Evolutionary conservation across 1,140 invertebrate genomes (phyloP).

Genomic region (Popillia japonica): DNA sequence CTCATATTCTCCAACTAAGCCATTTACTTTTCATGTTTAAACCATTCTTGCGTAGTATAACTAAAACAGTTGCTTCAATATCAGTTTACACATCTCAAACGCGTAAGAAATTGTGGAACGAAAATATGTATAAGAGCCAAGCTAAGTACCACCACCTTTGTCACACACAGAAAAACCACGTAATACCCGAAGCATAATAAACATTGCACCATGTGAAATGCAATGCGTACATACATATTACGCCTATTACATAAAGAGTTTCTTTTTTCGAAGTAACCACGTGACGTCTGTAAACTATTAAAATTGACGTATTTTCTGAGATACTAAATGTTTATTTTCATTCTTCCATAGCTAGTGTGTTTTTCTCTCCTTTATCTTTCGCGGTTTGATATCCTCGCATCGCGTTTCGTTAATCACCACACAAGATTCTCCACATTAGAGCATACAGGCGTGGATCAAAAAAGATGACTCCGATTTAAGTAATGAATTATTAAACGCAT

Average conservation of each 20-base stretch:
- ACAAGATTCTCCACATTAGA: background rate
- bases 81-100: too few relatives aligned
- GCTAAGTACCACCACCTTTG: background rate
- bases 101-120: background rate
- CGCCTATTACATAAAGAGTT: constrained; percentile 3
- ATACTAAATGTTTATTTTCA: background rate
- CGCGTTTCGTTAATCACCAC: too few relatives aligned
- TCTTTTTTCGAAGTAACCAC: constrained; percentile 23
- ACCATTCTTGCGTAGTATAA: too few relatives aligned
- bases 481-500: too few relatives aligned
- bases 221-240: background rate
- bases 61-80: too few relatives aligned
- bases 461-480: too few relatives aligned
- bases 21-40: too few relatives aligned
- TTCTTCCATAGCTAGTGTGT: background rate
- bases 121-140: too few relatives aligned
- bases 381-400: constrained; percentile 18
- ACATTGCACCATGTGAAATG: background rate
- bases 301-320: constrained; percentile 31
- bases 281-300: constrained; percentile 31
- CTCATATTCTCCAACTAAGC: too few relatives aligned
- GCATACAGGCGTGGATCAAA: too few relatives aligned
- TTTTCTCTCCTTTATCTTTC: constrained; percentile 22
- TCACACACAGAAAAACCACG: background rate
- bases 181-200: background rate